Evolutionary conservation across 2,797 vertebrate species (phyloP).

Genomic region (Psittacula echo): DNA sequence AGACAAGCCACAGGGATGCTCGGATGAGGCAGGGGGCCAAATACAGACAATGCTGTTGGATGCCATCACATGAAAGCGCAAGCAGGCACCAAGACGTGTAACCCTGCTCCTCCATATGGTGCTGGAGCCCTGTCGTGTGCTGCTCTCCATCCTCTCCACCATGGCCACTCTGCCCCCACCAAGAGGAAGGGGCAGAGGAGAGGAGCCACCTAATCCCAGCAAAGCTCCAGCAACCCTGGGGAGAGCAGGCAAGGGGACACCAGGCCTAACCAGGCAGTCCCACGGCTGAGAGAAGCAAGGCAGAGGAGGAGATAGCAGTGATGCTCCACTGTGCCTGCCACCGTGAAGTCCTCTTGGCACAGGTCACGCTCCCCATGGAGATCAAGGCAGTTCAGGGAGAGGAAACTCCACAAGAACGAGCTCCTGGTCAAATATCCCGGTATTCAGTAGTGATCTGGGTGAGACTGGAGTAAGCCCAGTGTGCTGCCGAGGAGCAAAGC

Average conservation of each 20-base stretch:
- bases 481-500: not conserved
- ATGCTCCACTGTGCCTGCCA: not conserved
- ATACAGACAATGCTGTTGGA: not conserved
- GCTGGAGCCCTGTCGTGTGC: not conserved
- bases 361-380: rapidly evolving
- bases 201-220: not conserved
- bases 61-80: rapidly evolving
- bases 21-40: not conserved
- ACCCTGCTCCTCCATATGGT: not conserved
- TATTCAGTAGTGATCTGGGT: rapidly evolving
- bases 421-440: not conserved
- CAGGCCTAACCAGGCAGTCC: not conserved
- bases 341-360: not conserved
- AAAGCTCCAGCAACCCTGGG: not conserved
- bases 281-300: not conserved
- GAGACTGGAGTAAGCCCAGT: rapidly evolving
- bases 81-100: not conserved
- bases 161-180: not conserved
- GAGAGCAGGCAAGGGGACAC: not conserved
- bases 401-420: not conserved
- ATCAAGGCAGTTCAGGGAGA: not conserved
- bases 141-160: not conserved
- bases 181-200: not conserved
- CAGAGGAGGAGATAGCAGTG: not conserved
- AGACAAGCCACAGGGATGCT: not conserved